A percentile compares a stretch with the other conserved stretches of the same genome.
phyloP scores from a whole-genome alignment of 2,113 vertebrate species.

The Ictalurus punctatus region DNA sequence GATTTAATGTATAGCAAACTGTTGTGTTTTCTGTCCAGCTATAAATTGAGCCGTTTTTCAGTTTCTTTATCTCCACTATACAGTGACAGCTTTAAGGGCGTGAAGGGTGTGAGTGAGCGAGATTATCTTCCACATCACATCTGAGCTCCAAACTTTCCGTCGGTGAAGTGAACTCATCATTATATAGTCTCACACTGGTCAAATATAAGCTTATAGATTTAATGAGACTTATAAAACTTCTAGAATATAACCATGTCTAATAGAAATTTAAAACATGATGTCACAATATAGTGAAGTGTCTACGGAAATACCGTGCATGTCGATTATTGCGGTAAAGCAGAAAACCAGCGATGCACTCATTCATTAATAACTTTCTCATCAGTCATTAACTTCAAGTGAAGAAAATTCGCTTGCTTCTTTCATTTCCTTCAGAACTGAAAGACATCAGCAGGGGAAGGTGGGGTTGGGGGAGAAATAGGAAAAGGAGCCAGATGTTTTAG shows the following conservation, averaged over 20 bases:
- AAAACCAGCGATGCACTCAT: neutral
- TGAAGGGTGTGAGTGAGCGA: slow-evolving; percentile 22
- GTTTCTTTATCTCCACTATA: slow-evolving; percentile 33
- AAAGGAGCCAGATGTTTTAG: slow-evolving; percentile 27
- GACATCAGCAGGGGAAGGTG: neutral
- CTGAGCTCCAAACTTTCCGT: neutral
- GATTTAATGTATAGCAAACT: neutral
- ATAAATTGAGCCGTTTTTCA: neutral
- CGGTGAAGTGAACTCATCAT: neutral
- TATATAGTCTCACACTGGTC: too few species aligned
- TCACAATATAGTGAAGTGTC: neutral
- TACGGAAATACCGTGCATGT: neutral
- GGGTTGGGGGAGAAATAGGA: neutral
- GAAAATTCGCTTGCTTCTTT: neutral
- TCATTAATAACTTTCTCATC: neutral
- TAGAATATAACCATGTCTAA: neutral
- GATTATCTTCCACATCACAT: slow-evolving; percentile 35
- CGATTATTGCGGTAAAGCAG: neutral
- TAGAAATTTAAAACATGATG: neutral
- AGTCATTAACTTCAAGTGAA: neutral
- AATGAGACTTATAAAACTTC: neutral
- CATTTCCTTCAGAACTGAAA: neutral
- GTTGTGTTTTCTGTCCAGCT: neutral
- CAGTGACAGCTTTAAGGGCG: slow-evolving; percentile 31
- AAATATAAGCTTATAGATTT: neutral